Percentiles rank a stretch among this genome's conserved stretches.
phyloP scores from a whole-genome alignment of 2,113 vertebrate species.

The Campylorhamphus procurvoides region DNA sequence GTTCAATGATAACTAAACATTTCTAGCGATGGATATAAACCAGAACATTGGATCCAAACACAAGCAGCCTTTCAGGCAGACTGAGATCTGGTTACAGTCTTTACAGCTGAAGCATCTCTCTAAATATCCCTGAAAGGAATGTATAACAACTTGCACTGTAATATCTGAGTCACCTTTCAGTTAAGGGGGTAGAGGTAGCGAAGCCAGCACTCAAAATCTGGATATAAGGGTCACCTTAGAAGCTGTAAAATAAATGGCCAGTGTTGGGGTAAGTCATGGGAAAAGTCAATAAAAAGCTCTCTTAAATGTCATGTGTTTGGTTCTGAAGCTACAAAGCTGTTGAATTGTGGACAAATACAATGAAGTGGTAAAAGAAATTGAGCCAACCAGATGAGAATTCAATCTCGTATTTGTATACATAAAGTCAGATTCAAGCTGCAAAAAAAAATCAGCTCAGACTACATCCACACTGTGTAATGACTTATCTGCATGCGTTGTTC shows the following conservation, averaged over 20 bases:
- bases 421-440: neutral
- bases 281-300: neutral
- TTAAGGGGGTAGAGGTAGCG: neutral
- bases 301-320: neutral
- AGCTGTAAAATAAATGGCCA: neutral
- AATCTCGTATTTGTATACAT: neutral
- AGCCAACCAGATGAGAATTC: neutral
- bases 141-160: neutral
- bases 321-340: neutral
- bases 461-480: neutral
- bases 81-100: constrained; percentile 29
- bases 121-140: constrained; percentile 18
- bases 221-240: neutral
- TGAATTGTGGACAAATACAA: neutral
- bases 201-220: neutral
- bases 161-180: constrained; percentile 15
- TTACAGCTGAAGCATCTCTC: neutral
- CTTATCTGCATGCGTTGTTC: neutral
- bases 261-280: neutral
- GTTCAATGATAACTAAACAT: constrained; percentile 20
- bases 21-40: neutral
- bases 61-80: neutral
- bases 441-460: neutral
- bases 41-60: constrained; percentile 33
- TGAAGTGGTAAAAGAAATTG: neutral